A percentile compares a stretch with the other conserved stretches of the same genome.
Evolutionary conservation across 2,797 vertebrate species (phyloP).

Genomic region (Poecilia gillii): DNA sequence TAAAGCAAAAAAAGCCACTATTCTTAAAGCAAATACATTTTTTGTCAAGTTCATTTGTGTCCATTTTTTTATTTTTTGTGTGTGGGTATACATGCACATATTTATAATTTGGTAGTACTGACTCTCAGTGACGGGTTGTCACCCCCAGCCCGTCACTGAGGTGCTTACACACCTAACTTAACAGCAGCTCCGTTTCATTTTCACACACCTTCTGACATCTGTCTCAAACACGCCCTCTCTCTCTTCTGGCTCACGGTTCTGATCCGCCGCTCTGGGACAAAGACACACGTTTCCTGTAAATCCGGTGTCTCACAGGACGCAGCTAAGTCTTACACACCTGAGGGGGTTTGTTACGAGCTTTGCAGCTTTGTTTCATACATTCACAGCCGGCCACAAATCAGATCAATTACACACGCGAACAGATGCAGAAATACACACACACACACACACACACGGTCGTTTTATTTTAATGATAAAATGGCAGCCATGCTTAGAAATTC

Average conservation of each 20-base stretch:
- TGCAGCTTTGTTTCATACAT: conserved; percentile 61
- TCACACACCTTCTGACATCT: conserved; percentile 41
- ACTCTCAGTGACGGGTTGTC: neutral
- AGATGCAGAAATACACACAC: conserved; percentile 6
- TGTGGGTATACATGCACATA: neutral
- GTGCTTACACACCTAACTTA: conserved; percentile 15
- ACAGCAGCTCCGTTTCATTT: conserved; percentile 46
- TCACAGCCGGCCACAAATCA: conserved; percentile 53
- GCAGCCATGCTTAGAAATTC: conserved; percentile 6
- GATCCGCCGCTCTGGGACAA: conserved; percentile 47
- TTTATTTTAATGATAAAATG: conserved; percentile 3
- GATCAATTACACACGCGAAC: conserved; percentile 47
- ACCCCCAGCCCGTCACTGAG: conserved; percentile 5
- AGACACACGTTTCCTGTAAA: conserved; percentile 35
- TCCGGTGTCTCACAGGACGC: conserved; percentile 51
- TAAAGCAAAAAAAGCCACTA: neutral
- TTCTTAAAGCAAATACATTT: neutral
- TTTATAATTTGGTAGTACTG: neutral
- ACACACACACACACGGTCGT: conserved; percentile 19
- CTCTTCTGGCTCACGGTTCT: conserved; percentile 35
- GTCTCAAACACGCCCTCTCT: conserved; percentile 26
- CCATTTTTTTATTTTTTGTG: neutral
- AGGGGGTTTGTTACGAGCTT: conserved; percentile 41
- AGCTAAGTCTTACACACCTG: conserved; percentile 58
- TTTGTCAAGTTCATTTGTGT: neutral